Evolutionary conservation across 2,113 vertebrate genomes (phyloP), one percentile per base, ranked within the genome.

Genomic region (Cephalopholis sonnerati): DNA sequence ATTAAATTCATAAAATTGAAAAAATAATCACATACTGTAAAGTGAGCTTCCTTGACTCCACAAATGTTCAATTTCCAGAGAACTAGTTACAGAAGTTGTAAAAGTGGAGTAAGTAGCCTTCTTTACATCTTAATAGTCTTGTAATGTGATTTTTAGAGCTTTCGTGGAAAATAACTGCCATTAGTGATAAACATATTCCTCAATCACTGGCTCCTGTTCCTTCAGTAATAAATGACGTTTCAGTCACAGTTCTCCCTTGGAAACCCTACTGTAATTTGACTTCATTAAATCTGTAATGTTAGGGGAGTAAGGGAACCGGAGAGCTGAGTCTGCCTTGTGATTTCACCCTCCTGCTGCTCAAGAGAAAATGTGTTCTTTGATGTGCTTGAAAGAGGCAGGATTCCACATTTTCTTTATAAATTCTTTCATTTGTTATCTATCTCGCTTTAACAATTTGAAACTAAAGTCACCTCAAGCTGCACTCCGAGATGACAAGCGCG

Each of bases 201-300:
- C 81, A 66, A 69, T 84, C 88, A 62, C 46, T 17, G 41, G 53
- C 59, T 76, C 44, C 79, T 83, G 62, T 79, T 91, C 73, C 79
- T 85, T 85, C 79, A 39, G 63, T 78, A 69, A 82, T 85, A 82
- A 87, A 89, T 83, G 50, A 72, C 73, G 73, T 77, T 84, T 86
- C 77, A 73, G 81, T 84, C 81, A 44, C 41, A 59, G 80, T 76
- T 55, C 83, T 71, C 84, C 84, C 74, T 50, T 0, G 50, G 82
- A 93, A 92, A 57, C 66, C 66, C 68, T 20, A 5, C 84, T 83
- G 77, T 84, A 89, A 90, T 87, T 91, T 90, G 62, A 75, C 79
- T 93, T 91, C 85, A 92, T 93, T 92, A 91, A 87, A 90, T 83
- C 41, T 76, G 64, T 79, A 74, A 83, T 79, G 87, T 87, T 81